Percentiles rank a stretch among this genome's conserved stretches.
Evolutionary conservation across 2,888 invertebrate genomes (phyloP).

Genomic region (Drosophila helvetica): DNA sequence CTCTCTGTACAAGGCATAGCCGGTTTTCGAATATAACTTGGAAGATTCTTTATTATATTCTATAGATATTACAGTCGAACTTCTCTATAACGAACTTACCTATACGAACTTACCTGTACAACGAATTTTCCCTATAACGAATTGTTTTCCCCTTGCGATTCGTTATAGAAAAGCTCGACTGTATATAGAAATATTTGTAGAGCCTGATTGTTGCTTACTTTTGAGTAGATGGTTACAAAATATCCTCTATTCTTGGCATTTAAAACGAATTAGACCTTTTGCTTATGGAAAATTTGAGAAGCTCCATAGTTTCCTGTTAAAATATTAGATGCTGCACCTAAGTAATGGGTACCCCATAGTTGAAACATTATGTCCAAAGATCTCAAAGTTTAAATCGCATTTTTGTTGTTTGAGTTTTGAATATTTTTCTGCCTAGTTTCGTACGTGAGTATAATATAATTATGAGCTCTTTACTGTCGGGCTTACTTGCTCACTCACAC

Average conservation of each 20-base stretch:
- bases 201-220: background rate
- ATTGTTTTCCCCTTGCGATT: too few relatives aligned
- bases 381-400: background rate
- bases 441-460: slow-evolving; percentile 77
- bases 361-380: too few relatives aligned
- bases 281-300: too few relatives aligned
- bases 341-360: background rate
- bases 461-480: slow-evolving; percentile 72
- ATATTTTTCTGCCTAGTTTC: slow-evolving; percentile 69
- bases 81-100: too few relatives aligned
- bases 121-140: too few relatives aligned
- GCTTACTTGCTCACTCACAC: slow-evolving; percentile 55
- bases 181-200: background rate
- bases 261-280: too few relatives aligned
- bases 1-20: background rate
- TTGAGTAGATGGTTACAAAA: background rate
- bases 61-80: too few relatives aligned
- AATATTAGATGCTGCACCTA: background rate
- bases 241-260: too few relatives aligned
- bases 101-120: too few relatives aligned
- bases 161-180: too few relatives aligned
- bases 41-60: background rate
- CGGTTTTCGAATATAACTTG: background rate
- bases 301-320: too few relatives aligned
- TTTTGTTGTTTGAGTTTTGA: slow-evolving; percentile 30